phyloP scores from a whole-genome alignment of 1,140 invertebrate genomes.

The Lordiphosa stackelbergi region DNA sequence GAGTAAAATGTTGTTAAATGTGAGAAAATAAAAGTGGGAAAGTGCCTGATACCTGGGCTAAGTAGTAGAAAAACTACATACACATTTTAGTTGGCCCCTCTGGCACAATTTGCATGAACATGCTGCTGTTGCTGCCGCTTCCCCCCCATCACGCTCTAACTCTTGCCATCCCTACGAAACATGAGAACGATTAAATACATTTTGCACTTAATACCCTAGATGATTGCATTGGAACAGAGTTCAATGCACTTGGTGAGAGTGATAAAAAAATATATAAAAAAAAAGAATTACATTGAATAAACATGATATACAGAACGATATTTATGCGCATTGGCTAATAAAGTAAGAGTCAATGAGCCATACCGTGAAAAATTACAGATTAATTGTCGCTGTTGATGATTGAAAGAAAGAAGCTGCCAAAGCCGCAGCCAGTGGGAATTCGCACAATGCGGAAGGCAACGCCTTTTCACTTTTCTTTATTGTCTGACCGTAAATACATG shows the following conservation, averaged over 20 bases:
- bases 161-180: conserved; percentile 1
- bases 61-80: background rate
- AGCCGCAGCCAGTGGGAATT: no score
- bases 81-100: conserved; percentile 18
- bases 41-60: conserved; percentile 14
- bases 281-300: conserved; percentile 23
- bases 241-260: conserved; percentile 36
- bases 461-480: conserved; percentile 41
- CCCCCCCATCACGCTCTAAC: background rate
- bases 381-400: conserved; percentile 23
- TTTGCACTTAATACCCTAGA: conserved; percentile 29
- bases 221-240: conserved; percentile 29
- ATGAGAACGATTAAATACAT: conserved; percentile 41
- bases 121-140: background rate
- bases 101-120: conserved; percentile 27
- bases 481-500: background rate
- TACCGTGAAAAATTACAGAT: conserved; percentile 35
- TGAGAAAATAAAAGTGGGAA: conserved; percentile 37
- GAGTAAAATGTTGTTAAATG: conserved; percentile 28
- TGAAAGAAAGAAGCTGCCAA: conserved; percentile 3
- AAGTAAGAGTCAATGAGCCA: conserved; percentile 11
- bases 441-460: conserved; percentile 10
- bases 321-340: conserved; percentile 48
- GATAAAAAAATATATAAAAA: conserved; percentile 19
- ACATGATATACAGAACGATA: conserved; percentile 19